Conservation (phyloP, 2,888 invertebrate species). For the Leucozona laternaria region DNA sequence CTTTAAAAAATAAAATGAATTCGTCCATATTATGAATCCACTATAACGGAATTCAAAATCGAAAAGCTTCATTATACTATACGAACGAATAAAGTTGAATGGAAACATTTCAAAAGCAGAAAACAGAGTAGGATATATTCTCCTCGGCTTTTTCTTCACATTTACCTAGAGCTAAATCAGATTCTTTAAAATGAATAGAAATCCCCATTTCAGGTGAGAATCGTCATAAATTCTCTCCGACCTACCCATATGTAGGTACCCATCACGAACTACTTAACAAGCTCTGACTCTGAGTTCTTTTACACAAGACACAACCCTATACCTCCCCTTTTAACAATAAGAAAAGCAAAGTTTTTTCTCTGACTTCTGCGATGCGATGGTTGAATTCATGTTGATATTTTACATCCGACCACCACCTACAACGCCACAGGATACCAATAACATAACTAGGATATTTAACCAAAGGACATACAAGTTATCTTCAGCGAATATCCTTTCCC, state of each 20-base stretch:
- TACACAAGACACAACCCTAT: neutral
- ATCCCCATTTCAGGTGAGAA: slow-evolving; percentile 22
- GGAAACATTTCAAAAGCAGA: neutral
- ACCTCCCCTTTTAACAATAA: neutral
- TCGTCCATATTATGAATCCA: neutral
- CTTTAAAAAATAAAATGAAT: neutral
- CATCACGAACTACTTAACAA: slow-evolving; percentile 39
- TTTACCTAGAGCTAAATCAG: slow-evolving; percentile 26
- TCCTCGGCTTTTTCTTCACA: neutral
- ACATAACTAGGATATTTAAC: slow-evolving; percentile 70
- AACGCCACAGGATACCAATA: slow-evolving; percentile 66
- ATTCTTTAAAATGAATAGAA: slow-evolving; percentile 28
- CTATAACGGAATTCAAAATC: neutral
- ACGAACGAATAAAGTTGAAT: neutral
- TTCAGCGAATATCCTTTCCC: slow-evolving; percentile 42
- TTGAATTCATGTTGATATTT: slow-evolving; percentile 48
- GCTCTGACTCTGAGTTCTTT: neutral
- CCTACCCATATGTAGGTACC: slow-evolving; percentile 3
- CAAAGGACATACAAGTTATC: slow-evolving; percentile 65
- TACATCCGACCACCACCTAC: slow-evolving; percentile 42
- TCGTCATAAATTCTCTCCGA: slow-evolving; percentile 40
- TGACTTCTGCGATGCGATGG: neutral
- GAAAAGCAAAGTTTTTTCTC: slow-evolving; percentile 1
- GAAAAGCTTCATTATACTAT: neutral
- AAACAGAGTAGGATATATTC: neutral